Evolutionary conservation across 1,140 invertebrate species (phyloP), one percentile per base, ranked within the genome.

Genomic region (Neuroterus valhalla): DNA sequence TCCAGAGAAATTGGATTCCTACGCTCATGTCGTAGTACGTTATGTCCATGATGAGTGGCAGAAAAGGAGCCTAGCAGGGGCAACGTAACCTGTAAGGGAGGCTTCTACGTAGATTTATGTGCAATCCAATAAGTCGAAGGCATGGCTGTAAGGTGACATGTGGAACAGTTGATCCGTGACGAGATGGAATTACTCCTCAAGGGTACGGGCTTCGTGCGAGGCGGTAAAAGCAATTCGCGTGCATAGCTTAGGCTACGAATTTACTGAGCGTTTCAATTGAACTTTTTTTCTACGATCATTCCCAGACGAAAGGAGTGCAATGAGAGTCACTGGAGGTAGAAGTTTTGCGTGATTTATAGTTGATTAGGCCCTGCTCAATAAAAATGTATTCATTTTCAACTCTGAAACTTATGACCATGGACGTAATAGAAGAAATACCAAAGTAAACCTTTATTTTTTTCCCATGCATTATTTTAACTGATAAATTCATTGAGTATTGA

Each of bases 81-180:
- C 21, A 26, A 15, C 14, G 23, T 15, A 62, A 62, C 12, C 31
- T 62, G 26, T 23, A 31, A 62, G 26, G 26, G 55, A 15, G 55
- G 23, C 26, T 31, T 62, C 55, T n/a, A 14, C 55, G 55, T 26
- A 62, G 26, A 62, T 62, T 62, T 31, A 62, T 62, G 55, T 62
- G 26, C 55, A 62, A 38, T 62, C 55, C 55, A 62, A 62, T 62
- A 62, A 62, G 55, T 62, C 55, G 23, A 62, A 62, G 55, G 55
- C 55, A 62, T 23, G 21, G 55, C 55, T 62, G 55, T 62, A 62
- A 62, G 31, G 26, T 62, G 55, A 62, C 55, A 38, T 62, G 55
- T 62, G 55, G 14, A 62, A 62, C 55, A 62, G 55, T 62, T 62
- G 23, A 62, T 62, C 14, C 26, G 23, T 62, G 55, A 38, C 55